phyloP scores from a whole-genome alignment of 2,797 vertebrate genomes.

The Myoxocephalus aenaeus region DNA sequence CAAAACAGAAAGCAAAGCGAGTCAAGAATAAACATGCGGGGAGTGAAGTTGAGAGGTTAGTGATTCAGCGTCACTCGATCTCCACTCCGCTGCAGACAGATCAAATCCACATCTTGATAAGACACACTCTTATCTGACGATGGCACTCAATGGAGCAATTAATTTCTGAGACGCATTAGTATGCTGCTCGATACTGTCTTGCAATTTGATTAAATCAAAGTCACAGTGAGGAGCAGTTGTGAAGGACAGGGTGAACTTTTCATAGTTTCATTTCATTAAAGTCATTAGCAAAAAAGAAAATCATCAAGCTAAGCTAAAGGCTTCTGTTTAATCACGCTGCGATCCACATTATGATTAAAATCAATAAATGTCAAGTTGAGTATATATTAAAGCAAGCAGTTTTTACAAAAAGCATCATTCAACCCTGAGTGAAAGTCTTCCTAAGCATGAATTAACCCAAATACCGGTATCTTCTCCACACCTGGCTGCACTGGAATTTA shows the following conservation, averaged over 20 bases:
- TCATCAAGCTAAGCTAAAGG: constrained; percentile 5
- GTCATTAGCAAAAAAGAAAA: constrained; percentile 54
- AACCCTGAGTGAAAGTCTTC: neutral
- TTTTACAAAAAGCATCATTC: constrained; percentile 1
- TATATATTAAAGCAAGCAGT: constrained; percentile 5
- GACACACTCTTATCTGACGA: constrained; percentile 72
- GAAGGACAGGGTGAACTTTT: constrained; percentile 79
- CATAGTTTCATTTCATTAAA: constrained; percentile 65
- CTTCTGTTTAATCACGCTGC: constrained; percentile 33
- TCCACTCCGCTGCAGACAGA: constrained; percentile 58
- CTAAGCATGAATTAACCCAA: neutral
- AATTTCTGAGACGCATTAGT: constrained; percentile 71
- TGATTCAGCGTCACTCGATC: constrained; percentile 55
- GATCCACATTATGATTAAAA: constrained; percentile 27
- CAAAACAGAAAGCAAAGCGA: constrained; percentile 20
- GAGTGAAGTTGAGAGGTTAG: constrained; percentile 76
- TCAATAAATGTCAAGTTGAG: constrained; percentile 32
- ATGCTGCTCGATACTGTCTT: constrained; percentile 65
- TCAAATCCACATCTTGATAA: constrained; percentile 76
- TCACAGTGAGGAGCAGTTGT: constrained; percentile 66
- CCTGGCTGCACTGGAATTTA: constrained; percentile 3
- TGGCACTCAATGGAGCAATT: constrained; percentile 70
- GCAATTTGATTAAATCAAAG: constrained; percentile 80
- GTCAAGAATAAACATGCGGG: constrained; percentile 3
- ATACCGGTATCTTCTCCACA: neutral